Evolutionary conservation across 2,113 vertebrate genomes (phyloP).

Genomic region (Halichoeres trimaculatus): DNA sequence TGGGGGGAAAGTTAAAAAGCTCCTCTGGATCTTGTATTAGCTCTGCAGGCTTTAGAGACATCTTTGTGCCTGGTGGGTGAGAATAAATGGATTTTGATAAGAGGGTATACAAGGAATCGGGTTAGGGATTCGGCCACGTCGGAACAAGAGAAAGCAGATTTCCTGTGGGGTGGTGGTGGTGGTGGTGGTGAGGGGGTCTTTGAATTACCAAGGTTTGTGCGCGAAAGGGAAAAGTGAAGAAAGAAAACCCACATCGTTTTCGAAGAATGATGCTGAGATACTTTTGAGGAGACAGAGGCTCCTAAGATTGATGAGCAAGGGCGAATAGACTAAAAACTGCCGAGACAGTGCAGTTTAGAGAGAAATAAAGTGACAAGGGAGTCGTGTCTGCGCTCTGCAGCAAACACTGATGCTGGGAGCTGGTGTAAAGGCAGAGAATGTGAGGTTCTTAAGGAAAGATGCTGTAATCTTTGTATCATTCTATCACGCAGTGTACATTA

Average conservation of each 20-base stretch:
- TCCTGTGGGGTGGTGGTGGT: slow-evolving; percentile 30
- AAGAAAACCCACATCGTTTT: slow-evolving; percentile 29
- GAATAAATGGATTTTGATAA: slow-evolving; percentile 70
- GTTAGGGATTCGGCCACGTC: slow-evolving; percentile 49
- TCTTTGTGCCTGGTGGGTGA: slow-evolving; percentile 42
- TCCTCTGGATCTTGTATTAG: slow-evolving; percentile 61
- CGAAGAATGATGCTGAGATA: neutral
- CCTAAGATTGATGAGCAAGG: slow-evolving; percentile 33
- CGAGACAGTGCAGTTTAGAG: slow-evolving; percentile 51
- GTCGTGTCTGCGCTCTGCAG: slow-evolving; percentile 57
- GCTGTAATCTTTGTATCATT: slow-evolving; percentile 43
- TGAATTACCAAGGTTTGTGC: slow-evolving; percentile 28
- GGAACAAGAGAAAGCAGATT: slow-evolving; percentile 40
- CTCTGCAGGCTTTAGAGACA: slow-evolving; percentile 53
- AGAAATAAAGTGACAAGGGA: slow-evolving; percentile 49
- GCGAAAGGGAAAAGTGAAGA: neutral
- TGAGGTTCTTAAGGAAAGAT: slow-evolving; percentile 28
- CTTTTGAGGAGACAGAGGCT: slow-evolving; percentile 5
- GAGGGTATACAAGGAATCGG: slow-evolving; percentile 32
- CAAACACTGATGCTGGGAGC: slow-evolving; percentile 42
- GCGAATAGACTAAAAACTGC: slow-evolving; percentile 18
- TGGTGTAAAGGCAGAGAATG: slow-evolving; percentile 41
- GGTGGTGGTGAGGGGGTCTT: slow-evolving; percentile 22
- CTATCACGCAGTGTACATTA: slow-evolving; percentile 11
- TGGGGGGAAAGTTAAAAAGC: slow-evolving; percentile 60